Evolutionary conservation across 2,888 invertebrate genomes (phyloP).

Genomic region (Beris morrisii): DNA sequence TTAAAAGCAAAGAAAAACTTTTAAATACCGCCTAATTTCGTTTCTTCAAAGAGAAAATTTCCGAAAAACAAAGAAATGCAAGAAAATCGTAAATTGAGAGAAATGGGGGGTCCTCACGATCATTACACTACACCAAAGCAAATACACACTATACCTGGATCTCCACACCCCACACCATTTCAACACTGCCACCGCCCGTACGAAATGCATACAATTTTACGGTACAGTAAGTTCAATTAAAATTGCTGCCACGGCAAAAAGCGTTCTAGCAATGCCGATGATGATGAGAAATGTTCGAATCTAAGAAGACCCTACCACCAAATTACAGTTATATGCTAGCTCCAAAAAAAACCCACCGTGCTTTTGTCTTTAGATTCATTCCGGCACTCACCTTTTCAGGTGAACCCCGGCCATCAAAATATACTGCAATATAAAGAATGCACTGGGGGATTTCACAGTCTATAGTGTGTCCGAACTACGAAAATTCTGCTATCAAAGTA

Average conservation of each 20-base stretch:
- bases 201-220: constrained; percentile 32
- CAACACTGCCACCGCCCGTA: too few species aligned
- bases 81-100: too few species aligned
- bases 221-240: constrained; percentile 34
- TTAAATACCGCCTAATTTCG: too few species aligned
- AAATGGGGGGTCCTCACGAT: background rate
- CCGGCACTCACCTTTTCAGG: background rate
- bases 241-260: constrained; percentile 17
- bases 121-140: background rate
- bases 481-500: too few species aligned
- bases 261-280: background rate
- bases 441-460: too few species aligned
- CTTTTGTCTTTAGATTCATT: constrained; percentile 13
- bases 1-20: too few species aligned
- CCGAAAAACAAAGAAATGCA: too few species aligned
- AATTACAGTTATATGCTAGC: constrained; percentile 23
- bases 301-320: constrained; percentile 7
- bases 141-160: too few species aligned
- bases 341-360: constrained; percentile 8
- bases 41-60: too few species aligned
- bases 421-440: background rate
- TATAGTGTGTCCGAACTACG: too few species aligned
- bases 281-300: constrained; percentile 1
- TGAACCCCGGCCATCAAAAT: constrained; percentile 1
- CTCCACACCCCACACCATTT: too few species aligned